Evolutionary conservation across 2,888 invertebrate species (phyloP).

Genomic region (Lycophotia porphyrea): DNA sequence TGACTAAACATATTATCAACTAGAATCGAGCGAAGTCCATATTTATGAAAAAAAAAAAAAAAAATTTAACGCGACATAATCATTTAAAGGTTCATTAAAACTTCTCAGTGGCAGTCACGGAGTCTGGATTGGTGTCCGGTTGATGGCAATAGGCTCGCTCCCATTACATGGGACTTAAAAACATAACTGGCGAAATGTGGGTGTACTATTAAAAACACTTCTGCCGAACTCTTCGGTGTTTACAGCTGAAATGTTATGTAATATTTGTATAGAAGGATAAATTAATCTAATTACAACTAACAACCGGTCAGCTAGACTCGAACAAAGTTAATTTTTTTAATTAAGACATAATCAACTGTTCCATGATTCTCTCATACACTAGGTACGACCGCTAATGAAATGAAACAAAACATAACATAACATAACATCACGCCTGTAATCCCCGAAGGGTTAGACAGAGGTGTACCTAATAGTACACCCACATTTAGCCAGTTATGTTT

Average conservation of each 20-base stretch:
- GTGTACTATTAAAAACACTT: not conserved
- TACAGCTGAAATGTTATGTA: not conserved
- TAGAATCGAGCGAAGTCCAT: constrained; percentile 3
- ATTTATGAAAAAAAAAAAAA: too few relatives aligned
- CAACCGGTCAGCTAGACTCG: not conserved
- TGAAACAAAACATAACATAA: not conserved
- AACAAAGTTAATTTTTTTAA: not conserved
- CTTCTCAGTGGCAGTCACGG: not conserved
- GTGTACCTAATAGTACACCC: too few relatives aligned
- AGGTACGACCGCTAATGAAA: not conserved
- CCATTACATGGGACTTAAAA: too few relatives aligned
- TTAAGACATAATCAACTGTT: not conserved
- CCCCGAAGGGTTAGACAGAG: too few relatives aligned
- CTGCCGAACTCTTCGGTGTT: not conserved
- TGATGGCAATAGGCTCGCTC: too few relatives aligned
- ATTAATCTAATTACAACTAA: not conserved
- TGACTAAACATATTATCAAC: not conserved
- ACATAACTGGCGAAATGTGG: not conserved
- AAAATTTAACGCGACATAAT: too few relatives aligned
- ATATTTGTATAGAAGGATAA: not conserved
- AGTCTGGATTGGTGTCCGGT: not conserved
- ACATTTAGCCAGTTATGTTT: too few relatives aligned
- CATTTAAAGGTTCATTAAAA: too few relatives aligned
- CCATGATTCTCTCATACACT: not conserved
- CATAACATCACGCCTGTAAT: too few relatives aligned